Evolutionary conservation across 2,113 vertebrate species (phyloP).

Genomic region (Taxidea taxus): DNA sequence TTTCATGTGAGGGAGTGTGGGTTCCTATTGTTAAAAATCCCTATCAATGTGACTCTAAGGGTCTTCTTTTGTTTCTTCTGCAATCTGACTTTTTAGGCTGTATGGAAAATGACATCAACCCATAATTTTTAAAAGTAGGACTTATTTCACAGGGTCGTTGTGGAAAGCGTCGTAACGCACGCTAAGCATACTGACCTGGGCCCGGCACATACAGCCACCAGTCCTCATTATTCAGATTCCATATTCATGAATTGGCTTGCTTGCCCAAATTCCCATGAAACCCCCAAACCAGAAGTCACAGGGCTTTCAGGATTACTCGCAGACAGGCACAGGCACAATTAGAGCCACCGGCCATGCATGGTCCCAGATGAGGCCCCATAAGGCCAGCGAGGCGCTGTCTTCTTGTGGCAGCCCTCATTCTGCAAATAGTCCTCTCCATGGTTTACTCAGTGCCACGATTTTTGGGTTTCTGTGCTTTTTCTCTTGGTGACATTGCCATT

Average conservation of each 20-base stretch:
- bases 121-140: background rate
- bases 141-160: background rate
- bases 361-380: background rate
- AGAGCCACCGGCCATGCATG: background rate
- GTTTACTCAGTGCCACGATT: fast-evolving
- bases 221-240: background rate
- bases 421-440: background rate
- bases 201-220: background rate
- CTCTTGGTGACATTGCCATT: background rate
- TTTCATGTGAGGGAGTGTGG: background rate
- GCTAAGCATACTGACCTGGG: background rate
- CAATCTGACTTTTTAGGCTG: background rate
- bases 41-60: background rate
- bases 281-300: background rate
- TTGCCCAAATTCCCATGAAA: background rate
- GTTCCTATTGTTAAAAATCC: background rate
- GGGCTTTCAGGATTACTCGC: background rate
- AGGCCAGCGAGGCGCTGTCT: fast-evolving
- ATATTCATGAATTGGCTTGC: background rate
- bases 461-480: background rate
- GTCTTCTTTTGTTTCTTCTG: background rate
- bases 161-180: background rate
- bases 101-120: background rate
- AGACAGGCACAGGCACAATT: background rate
- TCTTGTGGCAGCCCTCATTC: background rate